phyloP scores from a whole-genome alignment of 2,888 invertebrate genomes.

The Caenorhabditis afra region DNA sequence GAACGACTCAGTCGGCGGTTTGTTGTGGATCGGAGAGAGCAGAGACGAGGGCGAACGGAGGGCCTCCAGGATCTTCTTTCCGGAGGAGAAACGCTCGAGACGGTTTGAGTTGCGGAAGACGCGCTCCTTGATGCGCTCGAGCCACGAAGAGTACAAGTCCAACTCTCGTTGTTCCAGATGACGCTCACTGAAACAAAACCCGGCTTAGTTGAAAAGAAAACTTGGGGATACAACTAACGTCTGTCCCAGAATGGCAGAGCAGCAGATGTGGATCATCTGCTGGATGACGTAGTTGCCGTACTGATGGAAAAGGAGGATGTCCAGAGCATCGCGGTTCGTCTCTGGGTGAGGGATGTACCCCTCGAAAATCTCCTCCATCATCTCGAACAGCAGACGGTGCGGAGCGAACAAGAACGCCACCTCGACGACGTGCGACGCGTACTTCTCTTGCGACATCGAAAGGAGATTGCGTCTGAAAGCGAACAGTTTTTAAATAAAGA shows the following conservation, averaged over 20 bases:
- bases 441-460: slow-evolving; percentile 76
- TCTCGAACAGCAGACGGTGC: slow-evolving; percentile 55
- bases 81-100: slow-evolving; percentile 71
- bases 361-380: slow-evolving; percentile 74
- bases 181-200: slow-evolving; percentile 25
- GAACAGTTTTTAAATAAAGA: not conserved
- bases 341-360: slow-evolving; percentile 71
- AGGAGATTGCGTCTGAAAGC: slow-evolving; percentile 66
- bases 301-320: slow-evolving; percentile 76
- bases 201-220: not conserved
- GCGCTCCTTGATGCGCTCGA: slow-evolving; percentile 56
- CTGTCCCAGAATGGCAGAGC: slow-evolving; percentile 34
- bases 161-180: slow-evolving; percentile 21
- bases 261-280: slow-evolving; percentile 72
- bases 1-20: slow-evolving; percentile 3
- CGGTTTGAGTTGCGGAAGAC: slow-evolving; percentile 46
- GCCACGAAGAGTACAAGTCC: slow-evolving; percentile 46
- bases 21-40: not conserved
- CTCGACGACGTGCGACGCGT: slow-evolving; percentile 77
- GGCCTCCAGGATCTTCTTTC: slow-evolving; percentile 75
- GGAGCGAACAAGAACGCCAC: slow-evolving; percentile 68
- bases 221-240: slow-evolving; percentile 7
- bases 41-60: slow-evolving; percentile 22
- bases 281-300: slow-evolving; percentile 78
- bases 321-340: slow-evolving; percentile 68